Evolutionary conservation across 2,888 invertebrate genomes (phyloP).

Genomic region (Fragum fragum): DNA sequence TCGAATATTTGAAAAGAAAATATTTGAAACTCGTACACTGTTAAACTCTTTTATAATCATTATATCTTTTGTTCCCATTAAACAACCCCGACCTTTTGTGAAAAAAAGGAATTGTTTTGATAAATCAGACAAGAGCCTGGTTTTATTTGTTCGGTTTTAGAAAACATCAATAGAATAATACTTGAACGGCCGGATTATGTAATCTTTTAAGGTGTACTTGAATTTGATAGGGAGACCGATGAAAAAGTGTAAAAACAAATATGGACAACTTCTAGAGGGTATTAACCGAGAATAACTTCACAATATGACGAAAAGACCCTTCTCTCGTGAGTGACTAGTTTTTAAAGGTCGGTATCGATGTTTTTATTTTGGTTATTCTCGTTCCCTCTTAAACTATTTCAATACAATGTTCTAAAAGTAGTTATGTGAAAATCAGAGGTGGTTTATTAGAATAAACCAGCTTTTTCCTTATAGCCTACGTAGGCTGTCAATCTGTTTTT

Average conservation of each 20-base stretch:
- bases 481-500: no score
- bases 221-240: constrained; percentile 17
- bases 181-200: constrained; percentile 26
- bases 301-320: neutral
- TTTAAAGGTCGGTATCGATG: no score
- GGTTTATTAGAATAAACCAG: no score
- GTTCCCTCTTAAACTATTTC: no score
- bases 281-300: constrained; percentile 1
- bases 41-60: constrained; percentile 4
- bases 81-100: neutral
- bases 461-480: no score
- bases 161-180: constrained; percentile 27
- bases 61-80: constrained; percentile 16
- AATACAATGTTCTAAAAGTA: no score
- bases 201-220: constrained; percentile 12
- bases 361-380: no score
- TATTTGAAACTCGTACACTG: constrained; percentile 28
- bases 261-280: neutral
- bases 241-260: constrained; percentile 25
- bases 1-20: constrained; percentile 23
- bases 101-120: constrained; percentile 15
- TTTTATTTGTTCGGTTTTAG: constrained; percentile 26
- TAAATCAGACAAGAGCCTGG: constrained; percentile 24
- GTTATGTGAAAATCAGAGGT: no score
- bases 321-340: no score